Percentiles rank a stretch among this genome's conserved stretches.
phyloP scores from a whole-genome alignment of 2,888 invertebrate genomes.

The Lasioglossum zephyrum region DNA sequence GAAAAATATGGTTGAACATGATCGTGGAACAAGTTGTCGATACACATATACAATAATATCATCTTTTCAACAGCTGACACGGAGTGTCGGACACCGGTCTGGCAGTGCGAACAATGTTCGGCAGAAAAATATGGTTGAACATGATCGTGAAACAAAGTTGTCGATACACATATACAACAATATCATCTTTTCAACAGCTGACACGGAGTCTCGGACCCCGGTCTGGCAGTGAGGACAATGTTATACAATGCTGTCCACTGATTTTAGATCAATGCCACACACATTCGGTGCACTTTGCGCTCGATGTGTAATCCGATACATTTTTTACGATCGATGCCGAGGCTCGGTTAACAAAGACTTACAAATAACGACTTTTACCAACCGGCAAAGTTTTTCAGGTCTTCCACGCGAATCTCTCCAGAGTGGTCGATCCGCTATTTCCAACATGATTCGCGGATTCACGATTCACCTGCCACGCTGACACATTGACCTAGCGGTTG shows the following conservation, averaged over 20 bases:
- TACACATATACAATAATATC: background rate
- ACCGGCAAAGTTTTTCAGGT: background rate
- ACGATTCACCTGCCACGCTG: constrained; percentile 2
- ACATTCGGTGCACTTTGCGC: constrained; percentile 15
- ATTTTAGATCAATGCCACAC: background rate
- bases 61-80: background rate
- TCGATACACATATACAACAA: background rate
- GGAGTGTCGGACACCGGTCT: background rate
- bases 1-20: background rate
- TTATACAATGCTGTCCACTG: constrained; percentile 30
- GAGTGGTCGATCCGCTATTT: constrained; percentile 8
- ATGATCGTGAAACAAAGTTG: background rate
- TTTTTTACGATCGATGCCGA: background rate
- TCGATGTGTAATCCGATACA: constrained; percentile 7
- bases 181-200: background rate
- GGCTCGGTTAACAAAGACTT: background rate
- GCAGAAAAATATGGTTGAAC: background rate
- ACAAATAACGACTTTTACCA: background rate
- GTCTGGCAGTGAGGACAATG: background rate
- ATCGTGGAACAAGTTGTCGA: background rate
- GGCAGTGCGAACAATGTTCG: constrained; percentile 1
- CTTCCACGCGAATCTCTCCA: constrained; percentile 5
- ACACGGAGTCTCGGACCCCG: background rate
- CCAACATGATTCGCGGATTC: background rate
- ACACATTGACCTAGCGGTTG: constrained; percentile 3